phyloP scores from a whole-genome alignment of 2,888 invertebrate genomes.

The Nesidiocoris tenuis region DNA sequence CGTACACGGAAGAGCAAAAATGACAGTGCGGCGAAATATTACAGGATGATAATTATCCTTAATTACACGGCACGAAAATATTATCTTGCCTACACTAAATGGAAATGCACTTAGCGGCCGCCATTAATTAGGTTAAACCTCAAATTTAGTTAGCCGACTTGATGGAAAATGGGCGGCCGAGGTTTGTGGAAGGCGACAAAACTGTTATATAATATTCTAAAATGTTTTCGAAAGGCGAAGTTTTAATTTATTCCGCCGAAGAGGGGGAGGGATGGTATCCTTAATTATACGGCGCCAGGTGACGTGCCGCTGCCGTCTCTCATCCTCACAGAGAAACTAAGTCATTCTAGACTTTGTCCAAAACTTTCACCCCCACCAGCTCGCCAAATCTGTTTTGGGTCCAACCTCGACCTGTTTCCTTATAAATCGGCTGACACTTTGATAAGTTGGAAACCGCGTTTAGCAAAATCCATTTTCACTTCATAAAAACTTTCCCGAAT shows the following conservation, averaged over 20 bases:
- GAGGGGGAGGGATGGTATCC: slow-evolving; percentile 13
- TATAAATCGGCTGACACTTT: background rate
- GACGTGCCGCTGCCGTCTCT: slow-evolving; percentile 21
- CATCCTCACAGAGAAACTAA: slow-evolving; percentile 9
- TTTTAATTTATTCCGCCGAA: slow-evolving; percentile 30
- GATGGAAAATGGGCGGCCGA: background rate
- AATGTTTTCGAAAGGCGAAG: slow-evolving; percentile 33
- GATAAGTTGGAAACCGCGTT: background rate
- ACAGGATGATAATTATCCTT: no score
- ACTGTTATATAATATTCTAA: slow-evolving; percentile 33
- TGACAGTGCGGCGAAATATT: no score
- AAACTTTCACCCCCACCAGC: slow-evolving; percentile 15
- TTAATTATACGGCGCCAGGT: slow-evolving; percentile 35
- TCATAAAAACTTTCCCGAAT: background rate
- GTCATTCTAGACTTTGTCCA: slow-evolving; percentile 23
- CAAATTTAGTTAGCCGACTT: background rate
- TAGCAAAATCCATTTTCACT: background rate
- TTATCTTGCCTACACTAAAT: no score
- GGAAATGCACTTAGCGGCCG: no score
- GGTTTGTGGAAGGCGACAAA: slow-evolving; percentile 9
- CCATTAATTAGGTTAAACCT: background rate
- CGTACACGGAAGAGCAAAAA: no score
- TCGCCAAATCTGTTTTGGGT: no score
- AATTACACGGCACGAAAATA: no score
- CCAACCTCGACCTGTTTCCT: background rate